phyloP scores from a whole-genome alignment of 92 coral and sea anemone species.

The Parazoanthus darwini region DNA sequence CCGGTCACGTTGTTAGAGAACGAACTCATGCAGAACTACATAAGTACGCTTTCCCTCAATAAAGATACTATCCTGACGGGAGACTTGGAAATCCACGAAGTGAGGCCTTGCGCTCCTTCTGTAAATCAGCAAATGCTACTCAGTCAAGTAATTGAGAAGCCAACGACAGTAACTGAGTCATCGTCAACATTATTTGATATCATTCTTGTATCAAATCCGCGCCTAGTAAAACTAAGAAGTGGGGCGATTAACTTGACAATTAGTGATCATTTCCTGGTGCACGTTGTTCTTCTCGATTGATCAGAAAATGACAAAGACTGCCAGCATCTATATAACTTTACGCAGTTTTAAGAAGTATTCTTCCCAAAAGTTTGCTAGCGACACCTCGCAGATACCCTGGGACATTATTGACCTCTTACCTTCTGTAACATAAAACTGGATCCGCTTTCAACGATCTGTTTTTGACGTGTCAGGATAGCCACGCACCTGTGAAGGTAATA shows the following conservation, averaged over 20 bases:
- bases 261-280: conserved; percentile 41
- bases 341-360: conserved; percentile 40
- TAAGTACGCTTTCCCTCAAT: neutral
- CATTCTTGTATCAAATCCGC: conserved; percentile 8
- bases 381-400: conserved; percentile 46
- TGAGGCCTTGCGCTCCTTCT: conserved; percentile 32
- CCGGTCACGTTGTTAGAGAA: neutral
- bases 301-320: conserved; percentile 31
- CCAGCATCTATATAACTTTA: conserved; percentile 28
- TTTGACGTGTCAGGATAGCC: conserved; percentile 27
- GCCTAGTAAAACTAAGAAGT: conserved; percentile 26
- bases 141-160: conserved; percentile 6
- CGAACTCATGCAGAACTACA: neutral
- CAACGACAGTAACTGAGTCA: conserved; percentile 36
- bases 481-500: conserved; percentile 32
- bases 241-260: conserved; percentile 32
- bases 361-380: conserved; percentile 25
- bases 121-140: conserved; percentile 27
- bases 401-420: conserved; percentile 7
- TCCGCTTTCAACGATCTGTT: conserved; percentile 32
- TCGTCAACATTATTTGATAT: conserved; percentile 37
- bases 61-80: neutral
- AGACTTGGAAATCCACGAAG: neutral
- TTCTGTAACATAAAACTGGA: conserved; percentile 21
- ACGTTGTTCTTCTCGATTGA: neutral